Conservation (phyloP, 2,113 vertebrate genomes). For the Nestor notabilis region DNA sequence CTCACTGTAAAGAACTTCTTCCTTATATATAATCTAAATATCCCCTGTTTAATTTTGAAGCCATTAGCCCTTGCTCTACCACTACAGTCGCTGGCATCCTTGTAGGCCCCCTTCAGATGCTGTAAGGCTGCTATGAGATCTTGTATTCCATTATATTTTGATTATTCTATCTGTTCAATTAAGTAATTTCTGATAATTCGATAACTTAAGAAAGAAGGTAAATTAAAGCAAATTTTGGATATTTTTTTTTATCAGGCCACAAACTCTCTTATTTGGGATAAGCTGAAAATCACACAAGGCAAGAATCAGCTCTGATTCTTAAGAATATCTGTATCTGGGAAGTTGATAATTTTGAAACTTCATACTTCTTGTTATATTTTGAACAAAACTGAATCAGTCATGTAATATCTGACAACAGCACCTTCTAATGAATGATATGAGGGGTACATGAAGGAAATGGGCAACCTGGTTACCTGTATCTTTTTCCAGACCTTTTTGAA, state of each 20-base stretch:
- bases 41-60: not conserved
- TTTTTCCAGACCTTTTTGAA: not conserved
- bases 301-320: not conserved
- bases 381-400: not conserved
- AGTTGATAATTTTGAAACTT: not conserved
- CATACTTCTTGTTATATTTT: not conserved
- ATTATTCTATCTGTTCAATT: not conserved
- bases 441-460: not conserved
- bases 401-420: not conserved
- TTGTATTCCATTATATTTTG: not conserved
- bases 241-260: not conserved
- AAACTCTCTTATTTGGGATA: not conserved
- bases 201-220: not conserved
- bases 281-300: not conserved
- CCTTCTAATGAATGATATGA: not conserved
- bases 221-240: not conserved
- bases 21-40: not conserved
- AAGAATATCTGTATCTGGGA: not conserved
- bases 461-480: not conserved
- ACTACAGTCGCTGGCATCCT: not conserved
- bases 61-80: not conserved
- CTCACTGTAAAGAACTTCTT: not conserved
- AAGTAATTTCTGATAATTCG: not conserved
- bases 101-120: not conserved
- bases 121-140: not conserved